A percentile compares a stretch with the other conserved stretches of the same genome.
phyloP scores from a whole-genome alignment of 1,140 invertebrate species.

The Ladona fulva region DNA sequence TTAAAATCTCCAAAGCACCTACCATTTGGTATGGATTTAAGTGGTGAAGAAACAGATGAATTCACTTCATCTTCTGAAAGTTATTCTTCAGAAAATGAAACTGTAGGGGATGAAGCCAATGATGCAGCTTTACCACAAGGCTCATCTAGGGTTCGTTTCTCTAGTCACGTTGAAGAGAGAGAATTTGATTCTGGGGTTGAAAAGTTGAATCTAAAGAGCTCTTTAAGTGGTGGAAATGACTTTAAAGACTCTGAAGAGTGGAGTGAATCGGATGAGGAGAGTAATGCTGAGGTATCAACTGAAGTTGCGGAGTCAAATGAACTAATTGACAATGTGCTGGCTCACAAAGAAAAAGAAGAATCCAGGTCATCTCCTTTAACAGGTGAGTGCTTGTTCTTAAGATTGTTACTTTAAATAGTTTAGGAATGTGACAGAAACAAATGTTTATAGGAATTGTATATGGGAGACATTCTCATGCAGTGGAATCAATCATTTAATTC shows the following conservation, averaged over 20 bases:
- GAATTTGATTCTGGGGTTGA: neutral
- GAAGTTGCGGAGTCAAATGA: neutral
- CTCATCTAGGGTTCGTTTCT: neutral
- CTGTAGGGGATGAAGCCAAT: neutral
- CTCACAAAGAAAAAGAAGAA: too few species aligned
- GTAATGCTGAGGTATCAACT: neutral
- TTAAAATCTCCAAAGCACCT: neutral
- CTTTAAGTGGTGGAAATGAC: neutral
- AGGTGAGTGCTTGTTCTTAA: too few species aligned
- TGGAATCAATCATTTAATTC: too few species aligned
- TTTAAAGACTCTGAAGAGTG: conserved; percentile 2
- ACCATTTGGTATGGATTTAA: neutral
- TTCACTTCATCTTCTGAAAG: neutral
- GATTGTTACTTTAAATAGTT: too few species aligned
- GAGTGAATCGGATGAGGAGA: neutral
- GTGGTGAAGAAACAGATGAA: neutral
- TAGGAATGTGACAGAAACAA: too few species aligned
- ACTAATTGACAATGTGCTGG: too few species aligned
- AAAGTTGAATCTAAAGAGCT: neutral
- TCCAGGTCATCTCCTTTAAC: too few species aligned
- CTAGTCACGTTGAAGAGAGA: neutral
- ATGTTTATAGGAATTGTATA: too few species aligned
- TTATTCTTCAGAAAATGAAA: neutral
- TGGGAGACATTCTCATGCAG: too few species aligned
- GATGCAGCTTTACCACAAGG: neutral